Conservation (phyloP, 35 echinoderm and acorn worm species). For the Heliocidaris erythrogramma region DNA sequence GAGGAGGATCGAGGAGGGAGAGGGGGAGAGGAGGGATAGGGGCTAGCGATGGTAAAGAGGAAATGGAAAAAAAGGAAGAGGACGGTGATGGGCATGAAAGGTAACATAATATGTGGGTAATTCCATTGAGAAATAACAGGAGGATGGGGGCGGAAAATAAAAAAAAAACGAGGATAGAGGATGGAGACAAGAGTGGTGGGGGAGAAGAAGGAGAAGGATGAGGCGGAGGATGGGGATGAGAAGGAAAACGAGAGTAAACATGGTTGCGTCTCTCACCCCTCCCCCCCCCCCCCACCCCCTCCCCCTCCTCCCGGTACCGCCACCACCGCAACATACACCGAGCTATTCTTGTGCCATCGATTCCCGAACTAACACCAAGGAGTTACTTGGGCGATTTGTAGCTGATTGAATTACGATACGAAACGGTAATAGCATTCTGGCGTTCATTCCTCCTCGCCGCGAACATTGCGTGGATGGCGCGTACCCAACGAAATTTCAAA, state of each 20-base stretch:
- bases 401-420: constrained; percentile 2
- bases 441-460: background rate
- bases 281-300: too few relatives aligned
- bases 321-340: background rate
- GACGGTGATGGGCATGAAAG: background rate
- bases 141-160: background rate
- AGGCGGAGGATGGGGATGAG: background rate
- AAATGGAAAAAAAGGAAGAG: background rate
- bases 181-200: background rate
- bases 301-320: background rate
- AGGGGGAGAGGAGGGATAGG: background rate
- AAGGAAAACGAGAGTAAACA: background rate
- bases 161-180: background rate
- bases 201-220: background rate
- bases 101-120: background rate
- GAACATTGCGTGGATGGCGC: too few relatives aligned
- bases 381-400: background rate
- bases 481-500: too few relatives aligned
- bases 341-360: background rate
- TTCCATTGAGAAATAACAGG: background rate
- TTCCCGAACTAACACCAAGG: background rate
- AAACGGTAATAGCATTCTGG: background rate
- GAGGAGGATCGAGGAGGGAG: background rate
- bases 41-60: background rate
- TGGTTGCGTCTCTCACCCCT: too few relatives aligned